Base-by-base conservation (phyloP, 2,888 invertebrate species). In the Furcula furcula region DNA sequence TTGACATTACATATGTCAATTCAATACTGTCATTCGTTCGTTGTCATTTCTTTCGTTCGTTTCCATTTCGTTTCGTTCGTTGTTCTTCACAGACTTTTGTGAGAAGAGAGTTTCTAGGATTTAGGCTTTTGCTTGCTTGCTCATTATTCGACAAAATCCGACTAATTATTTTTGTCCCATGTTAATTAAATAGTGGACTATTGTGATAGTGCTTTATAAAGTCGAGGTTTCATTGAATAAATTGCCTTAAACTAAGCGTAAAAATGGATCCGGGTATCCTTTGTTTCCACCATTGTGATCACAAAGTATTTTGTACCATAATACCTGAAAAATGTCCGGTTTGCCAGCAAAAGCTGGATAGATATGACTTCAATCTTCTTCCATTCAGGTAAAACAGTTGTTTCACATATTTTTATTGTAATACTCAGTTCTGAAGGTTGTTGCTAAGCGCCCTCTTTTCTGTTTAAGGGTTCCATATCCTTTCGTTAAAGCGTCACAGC, bases 201-300 rank as follows among this genome's bases (percentile, higher is more conserved):
- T 49, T 46, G 35, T 34, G 32, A 45, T 38, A 22, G 35, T 29
- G 36, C 40, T 34, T 11, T 45, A 41, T 52, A 41, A 43, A 57
- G 44, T 40, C 43, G 38, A 42, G 37, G 63, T 74, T 76, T 67
- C 40, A 77, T 76, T 75, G 65, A 79, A 60, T 60, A 71, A 57
- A 60, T 41, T 23, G 39, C 40, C 47, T 3, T 42, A 72, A 46
- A 65, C 46, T 41, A 46, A 33, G 49, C 60, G 48, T 44, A 52
- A 78, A 75, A 69, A 92, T 92, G 90, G 94, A 95, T 90, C 94
- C 94, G 61, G 94, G 94, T 65, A 94, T 97, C 73, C 91, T 96
- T 76, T 97, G 97, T 89, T 96, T 96, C 84, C 95, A 96, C 89
- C 97, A 97, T 83, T 97, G 97, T 78, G 92, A 91, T 37, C 91